Percentiles rank a stretch among this genome's conserved stretches.
These are phyloP conservation scores for Heliconius cydno DNA, from an alignment of 2,888 invertebrate genomes.

Conservation along the genomic window DNA sequence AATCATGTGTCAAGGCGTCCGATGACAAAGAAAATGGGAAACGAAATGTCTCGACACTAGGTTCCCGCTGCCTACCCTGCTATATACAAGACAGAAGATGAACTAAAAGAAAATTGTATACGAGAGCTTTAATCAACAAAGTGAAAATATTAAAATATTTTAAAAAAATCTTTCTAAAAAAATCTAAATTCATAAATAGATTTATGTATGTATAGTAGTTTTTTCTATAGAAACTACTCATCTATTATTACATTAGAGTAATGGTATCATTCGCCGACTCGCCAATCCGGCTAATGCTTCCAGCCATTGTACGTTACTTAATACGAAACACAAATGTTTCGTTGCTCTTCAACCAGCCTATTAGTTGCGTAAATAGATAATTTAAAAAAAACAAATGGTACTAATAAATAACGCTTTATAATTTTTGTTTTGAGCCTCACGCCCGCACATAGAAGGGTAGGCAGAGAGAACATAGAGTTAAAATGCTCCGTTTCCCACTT, in stretches of 20 bases:
- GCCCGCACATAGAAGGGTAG: no score
- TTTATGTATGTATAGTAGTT: neutral
- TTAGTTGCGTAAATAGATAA: conserved; percentile 1
- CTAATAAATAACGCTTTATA: neutral
- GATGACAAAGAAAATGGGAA: neutral
- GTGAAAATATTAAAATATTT: neutral
- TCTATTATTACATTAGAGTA: conserved; percentile 21
- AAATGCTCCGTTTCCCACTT: no score
- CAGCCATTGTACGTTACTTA: conserved; percentile 12
- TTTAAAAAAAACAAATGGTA: neutral
- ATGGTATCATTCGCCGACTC: conserved; percentile 17
- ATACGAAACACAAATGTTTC: conserved; percentile 4
- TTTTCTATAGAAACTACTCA: conserved; percentile 2
- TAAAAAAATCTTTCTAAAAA: neutral
- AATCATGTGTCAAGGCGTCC: no score
- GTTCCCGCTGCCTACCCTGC: neutral
- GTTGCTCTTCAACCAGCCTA: neutral
- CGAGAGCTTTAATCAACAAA: neutral
- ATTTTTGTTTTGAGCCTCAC: no score
- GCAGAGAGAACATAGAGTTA: no score
- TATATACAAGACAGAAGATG: neutral
- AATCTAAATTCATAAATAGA: neutral
- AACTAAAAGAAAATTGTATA: neutral
- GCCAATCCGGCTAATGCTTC: conserved; percentile 10
- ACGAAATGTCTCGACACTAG: neutral